Evolutionary conservation across 2,113 vertebrate species (phyloP).

Genomic region (Neogale vison): DNA sequence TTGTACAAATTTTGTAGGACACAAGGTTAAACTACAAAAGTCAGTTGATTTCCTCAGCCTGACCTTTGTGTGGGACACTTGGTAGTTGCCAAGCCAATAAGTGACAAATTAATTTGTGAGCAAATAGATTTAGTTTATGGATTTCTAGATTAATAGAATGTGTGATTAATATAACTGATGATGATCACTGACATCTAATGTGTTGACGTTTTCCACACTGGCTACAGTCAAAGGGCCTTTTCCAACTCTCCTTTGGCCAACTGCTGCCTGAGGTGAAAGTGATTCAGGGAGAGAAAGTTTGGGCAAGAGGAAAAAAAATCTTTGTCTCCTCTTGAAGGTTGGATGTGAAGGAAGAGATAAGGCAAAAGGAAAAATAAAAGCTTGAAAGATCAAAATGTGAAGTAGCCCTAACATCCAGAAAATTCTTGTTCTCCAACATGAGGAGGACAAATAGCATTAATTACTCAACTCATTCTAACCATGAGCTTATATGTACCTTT

Average conservation of each 20-base stretch:
- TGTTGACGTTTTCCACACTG: neutral
- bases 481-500: neutral
- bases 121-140: neutral
- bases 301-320: neutral
- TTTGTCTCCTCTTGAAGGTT: neutral
- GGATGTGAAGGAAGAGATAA: neutral
- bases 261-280: neutral
- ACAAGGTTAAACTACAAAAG: too few relatives aligned
- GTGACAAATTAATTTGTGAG: neutral
- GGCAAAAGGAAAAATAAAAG: neutral
- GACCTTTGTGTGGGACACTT: neutral
- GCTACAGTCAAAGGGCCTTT: neutral
- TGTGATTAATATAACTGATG: neutral
- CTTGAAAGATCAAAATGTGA: neutral
- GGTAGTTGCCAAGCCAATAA: neutral
- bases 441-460: neutral
- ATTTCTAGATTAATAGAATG: neutral
- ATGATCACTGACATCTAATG: neutral
- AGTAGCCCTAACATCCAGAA: neutral
- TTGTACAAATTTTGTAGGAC: too few relatives aligned
- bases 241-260: neutral
- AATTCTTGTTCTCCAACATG: neutral
- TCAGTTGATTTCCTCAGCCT: neutral
- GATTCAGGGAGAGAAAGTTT: neutral
- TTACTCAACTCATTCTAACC: neutral